phyloP scores from a whole-genome alignment of 2,797 vertebrate genomes.

The Mallotus villosus region DNA sequence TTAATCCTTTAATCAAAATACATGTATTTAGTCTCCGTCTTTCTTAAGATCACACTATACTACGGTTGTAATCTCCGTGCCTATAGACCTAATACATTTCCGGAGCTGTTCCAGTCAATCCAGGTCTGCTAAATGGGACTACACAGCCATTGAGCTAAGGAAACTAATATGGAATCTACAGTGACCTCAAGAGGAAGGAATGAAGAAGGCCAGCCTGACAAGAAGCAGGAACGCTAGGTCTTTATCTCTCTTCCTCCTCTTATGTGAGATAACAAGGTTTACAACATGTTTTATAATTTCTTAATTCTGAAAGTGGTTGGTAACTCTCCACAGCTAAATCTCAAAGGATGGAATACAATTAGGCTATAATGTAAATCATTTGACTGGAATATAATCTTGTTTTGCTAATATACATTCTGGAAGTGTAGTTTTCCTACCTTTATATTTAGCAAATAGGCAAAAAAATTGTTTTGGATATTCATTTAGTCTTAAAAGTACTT shows the following conservation, averaged over 20 bases:
- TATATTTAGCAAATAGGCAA: too few species aligned
- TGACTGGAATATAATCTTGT: too few species aligned
- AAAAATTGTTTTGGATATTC: background rate
- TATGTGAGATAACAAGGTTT: too few species aligned
- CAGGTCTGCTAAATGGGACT: background rate
- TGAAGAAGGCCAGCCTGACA: conserved; percentile 45
- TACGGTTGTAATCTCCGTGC: background rate
- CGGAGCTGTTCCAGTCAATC: background rate
- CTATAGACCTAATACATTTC: background rate
- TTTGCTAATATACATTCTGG: too few species aligned
- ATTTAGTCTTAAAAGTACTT: background rate
- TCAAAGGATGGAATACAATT: too few species aligned
- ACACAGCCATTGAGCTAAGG: conserved; percentile 11
- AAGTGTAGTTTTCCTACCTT: too few species aligned
- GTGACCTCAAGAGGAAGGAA: conserved; percentile 79
- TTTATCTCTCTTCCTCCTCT: background rate
- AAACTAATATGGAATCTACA: conserved; percentile 71
- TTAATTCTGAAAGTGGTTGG: too few species aligned
- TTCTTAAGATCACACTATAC: background rate
- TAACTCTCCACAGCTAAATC: too few species aligned
- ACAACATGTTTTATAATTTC: too few species aligned
- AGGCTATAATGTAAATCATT: too few species aligned
- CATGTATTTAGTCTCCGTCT: background rate
- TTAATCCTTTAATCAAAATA: background rate
- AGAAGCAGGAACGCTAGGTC: too few species aligned